Evolutionary conservation across 1,140 invertebrate species (phyloP), one percentile per base, ranked within the genome.

Genomic region (Anastrepha ludens): DNA sequence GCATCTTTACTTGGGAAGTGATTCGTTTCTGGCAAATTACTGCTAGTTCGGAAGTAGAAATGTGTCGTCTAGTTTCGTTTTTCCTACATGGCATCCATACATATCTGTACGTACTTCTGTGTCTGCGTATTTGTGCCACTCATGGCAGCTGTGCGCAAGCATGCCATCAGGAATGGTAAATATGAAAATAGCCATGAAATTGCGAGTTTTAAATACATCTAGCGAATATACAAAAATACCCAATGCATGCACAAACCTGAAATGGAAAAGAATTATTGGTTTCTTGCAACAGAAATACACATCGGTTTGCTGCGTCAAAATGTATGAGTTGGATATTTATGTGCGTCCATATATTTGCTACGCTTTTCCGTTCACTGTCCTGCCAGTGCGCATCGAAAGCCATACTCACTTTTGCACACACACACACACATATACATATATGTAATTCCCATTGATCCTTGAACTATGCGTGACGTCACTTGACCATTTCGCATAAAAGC

Each of bases 151-250:
- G 70, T 6, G 70, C 70, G 39, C 13, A 17, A 41, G 70, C 44
- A 74, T 74, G 70, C 44, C 70, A 15, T 44, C 15, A 47, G 2
- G 39, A 47, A 74, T 50, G 70, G 70, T 47, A 47, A 74, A 74
- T 74, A 74, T 74, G 44, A 74, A 74, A 74, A 74, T 50, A 47
- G 3, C 70, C n/a, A 74, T 74, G 44, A 44, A 74, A 74, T n/a
- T 74, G 17, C n/a, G 70, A 74, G 17, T 74, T 74, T 74, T 74
- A 74, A 74, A 74, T 74, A 74, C 39, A 50, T n/a, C 70, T 50
- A 74, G 17, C 70, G 39, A 3, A 11, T 47, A 50, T 74, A 29
- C 70, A 74, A n/a, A 74, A 39, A n/a, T 2, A 39, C 17, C 0
- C 15, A 74, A 15, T 44, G 29, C 39, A 20, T 20, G 64, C 64